phyloP scores from a whole-genome alignment of 2,797 vertebrate genomes.

The Propithecus deckenii region DNA sequence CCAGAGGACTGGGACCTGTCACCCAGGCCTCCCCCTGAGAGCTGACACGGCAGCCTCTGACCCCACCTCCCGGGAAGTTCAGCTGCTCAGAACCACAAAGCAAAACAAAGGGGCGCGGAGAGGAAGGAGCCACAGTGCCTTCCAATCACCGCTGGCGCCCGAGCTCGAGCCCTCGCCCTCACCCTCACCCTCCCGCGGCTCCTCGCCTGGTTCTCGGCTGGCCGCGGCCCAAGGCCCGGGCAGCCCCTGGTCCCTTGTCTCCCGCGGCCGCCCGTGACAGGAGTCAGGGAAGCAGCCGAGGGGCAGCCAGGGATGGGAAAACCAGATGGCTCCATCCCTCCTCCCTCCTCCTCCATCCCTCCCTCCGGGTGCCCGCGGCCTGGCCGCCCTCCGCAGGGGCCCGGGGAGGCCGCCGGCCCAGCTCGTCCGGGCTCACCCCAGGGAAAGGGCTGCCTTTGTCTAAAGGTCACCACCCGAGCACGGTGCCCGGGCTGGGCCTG shows the following conservation, averaged over 20 bases:
- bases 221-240: constrained; percentile 46
- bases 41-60: constrained; percentile 66
- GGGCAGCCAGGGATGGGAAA: constrained; percentile 60
- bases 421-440: constrained; percentile 60
- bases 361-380: constrained; percentile 63
- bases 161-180: constrained; percentile 15
- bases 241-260: constrained; percentile 42
- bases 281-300: constrained; percentile 35
- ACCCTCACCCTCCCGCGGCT: constrained; percentile 35
- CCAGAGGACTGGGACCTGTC: constrained; percentile 51
- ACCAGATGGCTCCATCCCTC: constrained; percentile 67
- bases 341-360: constrained; percentile 59
- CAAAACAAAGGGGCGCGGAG: constrained; percentile 80
- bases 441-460: constrained; percentile 78
- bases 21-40: constrained; percentile 11
- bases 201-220: constrained; percentile 12
- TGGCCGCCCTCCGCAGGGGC: constrained; percentile 63
- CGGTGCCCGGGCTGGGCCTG: constrained; percentile 73
- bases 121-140: constrained; percentile 53
- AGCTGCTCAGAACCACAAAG: constrained; percentile 76
- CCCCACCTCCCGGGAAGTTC: constrained; percentile 74
- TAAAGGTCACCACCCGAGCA: constrained; percentile 80
- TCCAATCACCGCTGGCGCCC: constrained; percentile 50
- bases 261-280: constrained; percentile 70
- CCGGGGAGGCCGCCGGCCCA: constrained; percentile 43